Evolutionary conservation across 2,888 invertebrate genomes (phyloP).

Genomic region (Phyllotreta striolata): DNA sequence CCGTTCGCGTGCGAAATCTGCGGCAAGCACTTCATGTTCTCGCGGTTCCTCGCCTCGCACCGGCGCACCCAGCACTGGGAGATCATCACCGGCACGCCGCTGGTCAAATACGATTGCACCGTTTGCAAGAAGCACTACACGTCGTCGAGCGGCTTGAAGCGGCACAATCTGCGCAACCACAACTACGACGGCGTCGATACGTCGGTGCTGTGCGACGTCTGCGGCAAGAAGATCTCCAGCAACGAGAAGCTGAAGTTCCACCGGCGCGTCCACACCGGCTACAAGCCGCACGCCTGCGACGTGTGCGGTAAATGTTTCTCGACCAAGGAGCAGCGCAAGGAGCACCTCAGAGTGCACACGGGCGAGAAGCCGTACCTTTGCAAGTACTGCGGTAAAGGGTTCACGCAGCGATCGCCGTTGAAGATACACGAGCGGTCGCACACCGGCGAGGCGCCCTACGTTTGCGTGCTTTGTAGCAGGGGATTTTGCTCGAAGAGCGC

Average conservation of each 20-base stretch:
- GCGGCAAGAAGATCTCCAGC: conserved; percentile 57
- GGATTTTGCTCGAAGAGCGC: conserved; percentile 57
- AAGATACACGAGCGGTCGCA: conserved; percentile 69
- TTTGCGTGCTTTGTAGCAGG: conserved; percentile 56
- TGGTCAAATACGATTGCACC: conserved; percentile 55
- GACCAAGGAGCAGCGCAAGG: conserved; percentile 58
- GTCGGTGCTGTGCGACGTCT: conserved; percentile 59
- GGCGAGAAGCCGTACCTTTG: conserved; percentile 59
- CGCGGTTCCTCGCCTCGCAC: conserved; percentile 64
- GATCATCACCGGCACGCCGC: conserved; percentile 56
- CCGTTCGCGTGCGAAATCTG: conserved; percentile 62
- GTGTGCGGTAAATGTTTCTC: conserved; percentile 64
- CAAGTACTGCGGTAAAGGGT: conserved; percentile 54
- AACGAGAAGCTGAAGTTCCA: conserved; percentile 58
- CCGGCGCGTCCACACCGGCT: conserved; percentile 56
- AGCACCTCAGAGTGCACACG: conserved; percentile 52
- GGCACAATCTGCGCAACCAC: conserved; percentile 55
- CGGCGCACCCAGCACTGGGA: conserved; percentile 63
- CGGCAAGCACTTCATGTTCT: conserved; percentile 64
- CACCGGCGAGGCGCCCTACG: conserved; percentile 69
- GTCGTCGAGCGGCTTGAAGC: conserved; percentile 50
- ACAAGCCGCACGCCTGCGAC: conserved; percentile 61
- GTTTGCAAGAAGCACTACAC: conserved; percentile 57
- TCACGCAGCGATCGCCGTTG: conserved; percentile 67
- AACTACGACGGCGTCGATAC: conserved; percentile 60